Base-by-base conservation (phyloP, 2,113 vertebrate genomes). In the Alligator sinensis region DNA sequence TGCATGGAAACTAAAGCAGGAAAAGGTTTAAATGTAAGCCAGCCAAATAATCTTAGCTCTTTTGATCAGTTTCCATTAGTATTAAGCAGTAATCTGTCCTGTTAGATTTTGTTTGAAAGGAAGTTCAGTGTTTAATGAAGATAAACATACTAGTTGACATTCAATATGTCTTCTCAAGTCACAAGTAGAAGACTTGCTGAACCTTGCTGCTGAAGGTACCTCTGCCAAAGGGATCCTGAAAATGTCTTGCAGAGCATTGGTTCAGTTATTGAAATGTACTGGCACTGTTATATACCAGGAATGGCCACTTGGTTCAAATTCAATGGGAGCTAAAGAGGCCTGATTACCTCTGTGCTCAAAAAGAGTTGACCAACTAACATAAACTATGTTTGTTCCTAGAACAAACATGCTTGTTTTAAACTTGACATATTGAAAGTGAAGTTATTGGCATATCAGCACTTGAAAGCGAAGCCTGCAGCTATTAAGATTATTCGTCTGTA, bases 21-120 rank as follows among this genome's bases (percentile, higher is more conserved):
- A 88, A 87, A 87, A 87, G 74, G 59, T 91, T 94, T 96, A 87
- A 82, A 90, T 74, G 82, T 94, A 88, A 91, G 64, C 58, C 83
- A 92, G 57, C 94, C 89, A 97, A 95, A 94, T 95, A 86, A 92
- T 87, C 17, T 24, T 30, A 13, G 15, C 25, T 87, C 87, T 96
- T 97, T 96, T 94, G 95, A 94, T 97, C 90, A 87, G 72, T 95
- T 97, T 96, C 92, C 60, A 82, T 97, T 96, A 96, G 86, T 74
- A 66, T 62, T 93, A 87, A 96, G 89, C 76, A 80, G 28, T 87
- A 79, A 92, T 92, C 89, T 93, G 77, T 62, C 91, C 91, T 96
- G 75, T 86, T 78, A 58, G 92, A 93, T 92, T 86, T 81, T 86
- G 54, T 94, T 90, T 92, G 93, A 93, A 96, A 96, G 91, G 91